These are phyloP conservation scores for Monochamus saltuarius DNA, from an alignment of 1,140 invertebrate genomes.

Conservation along the genomic window DNA sequence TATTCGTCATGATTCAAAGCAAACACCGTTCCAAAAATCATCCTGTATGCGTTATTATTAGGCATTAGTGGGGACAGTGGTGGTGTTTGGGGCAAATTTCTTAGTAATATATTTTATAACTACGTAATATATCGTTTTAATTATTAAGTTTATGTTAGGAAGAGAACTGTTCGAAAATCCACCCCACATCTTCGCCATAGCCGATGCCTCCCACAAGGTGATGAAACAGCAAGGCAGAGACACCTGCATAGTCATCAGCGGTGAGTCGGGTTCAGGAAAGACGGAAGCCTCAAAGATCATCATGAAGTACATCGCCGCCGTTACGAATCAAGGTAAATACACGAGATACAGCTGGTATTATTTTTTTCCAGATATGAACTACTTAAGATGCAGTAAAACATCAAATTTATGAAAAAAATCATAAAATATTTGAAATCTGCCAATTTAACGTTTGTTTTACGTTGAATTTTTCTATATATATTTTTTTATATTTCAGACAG, in stretches of 20 bases:
- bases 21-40: too few relatives aligned
- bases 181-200: conserved; percentile 93
- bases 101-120: too few relatives aligned
- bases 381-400: too few relatives aligned
- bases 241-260: conserved; percentile 95
- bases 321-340: conserved; percentile 77
- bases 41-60: too few relatives aligned
- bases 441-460: too few relatives aligned
- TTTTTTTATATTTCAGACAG: conserved; percentile 16
- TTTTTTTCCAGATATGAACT: too few relatives aligned
- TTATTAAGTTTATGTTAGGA: conserved; percentile 54
- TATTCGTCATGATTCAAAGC: too few relatives aligned
- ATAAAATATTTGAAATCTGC: neutral
- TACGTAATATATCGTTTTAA: too few relatives aligned
- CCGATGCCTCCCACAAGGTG: conserved; percentile 88
- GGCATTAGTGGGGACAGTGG: too few relatives aligned
- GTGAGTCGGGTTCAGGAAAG: conserved; percentile 95
- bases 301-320: conserved; percentile 98
- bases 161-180: conserved; percentile 91
- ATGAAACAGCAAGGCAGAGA: conserved; percentile 87
- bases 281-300: conserved; percentile 99
- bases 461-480: too few relatives aligned
- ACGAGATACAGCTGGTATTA: too few relatives aligned
- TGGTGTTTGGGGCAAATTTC: too few relatives aligned
- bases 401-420: neutral